Base-by-base conservation (phyloP, 2,888 invertebrate genomes). In the Hydriomena furcata region DNA sequence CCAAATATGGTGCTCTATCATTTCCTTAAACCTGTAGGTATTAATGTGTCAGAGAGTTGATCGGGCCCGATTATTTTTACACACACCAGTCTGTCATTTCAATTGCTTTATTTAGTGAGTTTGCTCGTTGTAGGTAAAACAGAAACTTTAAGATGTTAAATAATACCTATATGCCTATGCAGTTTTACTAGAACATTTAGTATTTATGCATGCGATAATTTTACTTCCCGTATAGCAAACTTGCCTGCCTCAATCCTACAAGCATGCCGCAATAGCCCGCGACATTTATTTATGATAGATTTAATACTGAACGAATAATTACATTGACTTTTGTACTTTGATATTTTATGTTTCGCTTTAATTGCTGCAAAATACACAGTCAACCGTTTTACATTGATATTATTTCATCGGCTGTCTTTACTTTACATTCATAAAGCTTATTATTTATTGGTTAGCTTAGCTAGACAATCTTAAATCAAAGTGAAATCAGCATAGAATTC, bases 191-290 rank as follows among this genome's bases (percentile, higher is more conserved):
- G 65, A 66, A 67, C 58, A 69, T 68, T n/a, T 66, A 66, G 62
- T 65, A 60, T 65, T 64, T 69, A 66, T 65, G 64, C 62, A 65
- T 65, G 64, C 64, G 63, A 71, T 71, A 71, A 72, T 66, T 71
- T 67, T 60, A 72, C 73, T 81, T 79, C 74, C 76, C 73, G 68
- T 69, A 72, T 65, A 52, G 61, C 61, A 63, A n/a, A 63, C 56
- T 61, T 60, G 63, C 64, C 55, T 60, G 46, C 2, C 17, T 17
- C 17, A 17, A 3, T 17, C 49, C 53, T 31, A 46, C 42, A 41
- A 32, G 41, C 40, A 32, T 54, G 58, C 55, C 55, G 64, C 62
- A 62, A 60, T 64, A 64, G 54, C 62, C 61, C 52, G 65, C 51
- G 58, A 57, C 44, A 48, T 66, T 71, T 68, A 73, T 68, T 73